Evolutionary conservation across 2,113 vertebrate species (phyloP).

Genomic region (Ancistrus triradiatus): DNA sequence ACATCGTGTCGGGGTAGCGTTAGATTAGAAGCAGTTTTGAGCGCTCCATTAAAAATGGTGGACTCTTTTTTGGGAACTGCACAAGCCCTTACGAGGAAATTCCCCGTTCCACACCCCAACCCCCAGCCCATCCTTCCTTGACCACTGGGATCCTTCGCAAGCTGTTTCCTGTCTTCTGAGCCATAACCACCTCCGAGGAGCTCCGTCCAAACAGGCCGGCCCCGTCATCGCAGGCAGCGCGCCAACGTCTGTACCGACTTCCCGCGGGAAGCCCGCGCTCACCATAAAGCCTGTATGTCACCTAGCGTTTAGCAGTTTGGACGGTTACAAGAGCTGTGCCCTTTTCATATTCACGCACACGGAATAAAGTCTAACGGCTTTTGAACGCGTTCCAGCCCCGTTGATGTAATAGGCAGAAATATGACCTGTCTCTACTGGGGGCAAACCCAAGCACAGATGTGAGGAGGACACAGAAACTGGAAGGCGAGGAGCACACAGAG

Average conservation of each 20-base stretch:
- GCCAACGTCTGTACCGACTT: constrained; percentile 33
- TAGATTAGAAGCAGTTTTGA: constrained; percentile 16
- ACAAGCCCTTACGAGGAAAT: constrained; percentile 63
- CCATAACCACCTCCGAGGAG: constrained; percentile 60
- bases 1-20: background rate
- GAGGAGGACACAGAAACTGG: background rate
- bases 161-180: constrained; percentile 78
- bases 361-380: background rate
- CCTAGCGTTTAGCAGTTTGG: background rate
- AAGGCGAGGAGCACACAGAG: background rate
- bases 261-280: constrained; percentile 10
- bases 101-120: constrained; percentile 60
- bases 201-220: constrained; percentile 44
- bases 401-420: constrained; percentile 3
- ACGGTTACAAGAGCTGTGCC: constrained; percentile 1
- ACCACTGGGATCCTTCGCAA: constrained; percentile 66
- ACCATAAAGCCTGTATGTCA: constrained; percentile 7
- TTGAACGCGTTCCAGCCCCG: background rate
- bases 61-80: constrained; percentile 33
- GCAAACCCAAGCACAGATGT: constrained; percentile 27
- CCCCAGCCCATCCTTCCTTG: constrained; percentile 54
- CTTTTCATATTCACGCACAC: constrained; percentile 3
- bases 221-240: constrained; percentile 27
- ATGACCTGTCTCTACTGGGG: constrained; percentile 26
- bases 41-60: constrained; percentile 6